These are phyloP conservation scores for Mantis religiosa DNA, from an alignment of 2,888 invertebrate genomes.

Conservation along the genomic window DNA sequence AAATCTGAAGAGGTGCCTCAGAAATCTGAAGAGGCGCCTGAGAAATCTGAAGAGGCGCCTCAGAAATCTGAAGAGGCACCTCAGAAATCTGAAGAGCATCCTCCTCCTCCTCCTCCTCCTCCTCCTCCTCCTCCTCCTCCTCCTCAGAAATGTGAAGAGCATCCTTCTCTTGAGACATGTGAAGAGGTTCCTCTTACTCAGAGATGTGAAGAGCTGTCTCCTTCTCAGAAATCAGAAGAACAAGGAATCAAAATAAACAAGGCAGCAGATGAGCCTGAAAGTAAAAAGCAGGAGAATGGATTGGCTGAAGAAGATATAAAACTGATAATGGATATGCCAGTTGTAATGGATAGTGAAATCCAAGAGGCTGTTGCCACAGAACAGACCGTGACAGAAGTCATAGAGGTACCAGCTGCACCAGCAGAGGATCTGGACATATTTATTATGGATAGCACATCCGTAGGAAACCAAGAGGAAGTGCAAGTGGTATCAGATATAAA, in stretches of 20 bases:
- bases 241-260: not conserved
- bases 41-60: too few species aligned
- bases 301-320: not conserved
- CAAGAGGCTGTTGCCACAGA: not conserved
- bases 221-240: not conserved
- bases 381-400: not conserved
- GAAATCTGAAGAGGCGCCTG: too few species aligned
- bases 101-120: too few species aligned
- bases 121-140: too few species aligned
- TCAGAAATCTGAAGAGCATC: too few species aligned
- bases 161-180: too few species aligned
- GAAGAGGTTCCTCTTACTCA: too few species aligned
- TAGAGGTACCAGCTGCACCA: not conserved
- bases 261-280: not conserved
- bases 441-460: not conserved
- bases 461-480: constrained; percentile 2
- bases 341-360: not conserved
- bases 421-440: not conserved
- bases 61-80: too few species aligned
- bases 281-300: not conserved
- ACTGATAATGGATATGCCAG: not conserved
- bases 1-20: too few species aligned
- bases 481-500: not conserved
- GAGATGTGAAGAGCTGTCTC: too few species aligned
- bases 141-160: too few species aligned